Conservation (phyloP, 92 coral and sea anemone species). For the Siderastrea siderea region DNA sequence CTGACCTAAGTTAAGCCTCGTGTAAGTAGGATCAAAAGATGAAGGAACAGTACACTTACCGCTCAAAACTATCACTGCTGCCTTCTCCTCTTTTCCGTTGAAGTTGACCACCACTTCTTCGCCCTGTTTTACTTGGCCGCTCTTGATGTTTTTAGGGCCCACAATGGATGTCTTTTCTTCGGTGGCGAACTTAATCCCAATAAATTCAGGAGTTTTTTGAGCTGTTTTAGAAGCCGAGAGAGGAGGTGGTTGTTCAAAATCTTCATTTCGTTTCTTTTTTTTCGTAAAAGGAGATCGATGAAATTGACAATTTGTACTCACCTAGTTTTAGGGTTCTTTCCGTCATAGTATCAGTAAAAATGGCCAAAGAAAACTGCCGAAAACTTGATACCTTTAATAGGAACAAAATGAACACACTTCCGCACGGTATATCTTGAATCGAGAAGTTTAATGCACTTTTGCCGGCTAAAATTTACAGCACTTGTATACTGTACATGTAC, state of each 20-base stretch:
- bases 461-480: too few relatives aligned
- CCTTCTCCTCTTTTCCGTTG: background rate
- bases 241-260: too few relatives aligned
- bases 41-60: background rate
- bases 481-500: too few relatives aligned
- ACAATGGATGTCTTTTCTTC: background rate
- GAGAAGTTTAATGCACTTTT: too few relatives aligned
- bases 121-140: background rate
- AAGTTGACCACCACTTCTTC: background rate
- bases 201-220: background rate
- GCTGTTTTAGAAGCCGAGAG: background rate
- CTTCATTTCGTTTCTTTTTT: background rate
- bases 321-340: constrained; percentile 1
- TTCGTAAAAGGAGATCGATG: background rate
- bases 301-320: background rate
- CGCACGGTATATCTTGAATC: too few relatives aligned
- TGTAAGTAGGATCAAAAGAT: background rate
- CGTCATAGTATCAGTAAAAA: background rate
- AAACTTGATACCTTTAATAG: too few relatives aligned
- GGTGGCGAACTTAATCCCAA: background rate
- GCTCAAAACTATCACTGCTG: background rate
- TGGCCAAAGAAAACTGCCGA: too few relatives aligned
- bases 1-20: background rate
- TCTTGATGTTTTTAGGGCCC: background rate
- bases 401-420: too few relatives aligned